Base-by-base conservation (phyloP, 2,888 invertebrate species). In the Deroplatys truncata region DNA sequence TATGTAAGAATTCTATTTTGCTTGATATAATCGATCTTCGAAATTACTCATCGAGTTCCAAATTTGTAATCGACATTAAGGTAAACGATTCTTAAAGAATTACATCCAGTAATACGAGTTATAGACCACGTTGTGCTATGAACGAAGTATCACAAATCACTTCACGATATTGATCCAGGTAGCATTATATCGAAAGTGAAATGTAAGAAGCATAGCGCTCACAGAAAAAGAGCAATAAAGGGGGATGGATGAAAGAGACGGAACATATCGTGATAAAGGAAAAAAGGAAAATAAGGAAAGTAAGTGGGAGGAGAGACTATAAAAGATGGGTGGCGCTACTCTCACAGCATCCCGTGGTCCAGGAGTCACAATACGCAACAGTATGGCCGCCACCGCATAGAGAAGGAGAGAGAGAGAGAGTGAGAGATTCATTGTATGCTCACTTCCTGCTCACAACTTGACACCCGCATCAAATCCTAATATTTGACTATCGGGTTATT, bases 381-480 rank as follows among this genome's bases (percentile, higher is more conserved):
- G 87, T 83, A 87, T 87, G 87, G 87, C 87, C 87, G 87, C 87
- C 87, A 87, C 87, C 87, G 83, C 87, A 82, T 35, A 87, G 82
- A 72, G 56, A 72, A 25, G 25, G 56, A 72, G 56, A 20, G 56
- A 87, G 35, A 56, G 56, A 56, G 56, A 72, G 56, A 72, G 56
- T 20, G 56, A 72, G 20, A 25, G 25, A 43, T 43, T 72, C 56
- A 72, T 9, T 20, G 56, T 72, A 72, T 20, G 56, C 56, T 72
- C 56, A 72, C 56, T 72, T 72, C 56, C 25, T 72, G 56, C 16
- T 72, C 56, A 72, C 16, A 72, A 72, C 43, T 72, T 72, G 56
- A 72, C 20, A 25, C 56, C 25, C 56, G 56, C 56, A 72, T 72
- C 56, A 72, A 43, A 43, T 13, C 13, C 13, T 13, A 43, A 43